phyloP scores from a whole-genome alignment of 2,113 vertebrate genomes.

The Hippocampus comes region DNA sequence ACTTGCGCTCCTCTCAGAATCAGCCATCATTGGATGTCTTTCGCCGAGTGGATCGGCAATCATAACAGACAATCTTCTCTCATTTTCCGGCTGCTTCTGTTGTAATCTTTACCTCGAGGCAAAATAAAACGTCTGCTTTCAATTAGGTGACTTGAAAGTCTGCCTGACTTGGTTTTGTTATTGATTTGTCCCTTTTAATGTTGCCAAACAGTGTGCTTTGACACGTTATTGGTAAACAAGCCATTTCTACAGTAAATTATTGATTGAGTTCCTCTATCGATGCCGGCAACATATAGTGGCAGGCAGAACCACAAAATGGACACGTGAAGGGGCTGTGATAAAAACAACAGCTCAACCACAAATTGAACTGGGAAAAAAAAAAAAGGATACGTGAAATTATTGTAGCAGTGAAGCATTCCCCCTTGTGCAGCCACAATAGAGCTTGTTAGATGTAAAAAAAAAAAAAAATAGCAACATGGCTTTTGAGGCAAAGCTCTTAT shows the following conservation, averaged over 20 bases:
- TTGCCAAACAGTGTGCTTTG: neutral
- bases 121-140: slow-evolving; percentile 53
- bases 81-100: slow-evolving; percentile 57
- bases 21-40: slow-evolving; percentile 63
- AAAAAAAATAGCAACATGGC: slow-evolving; percentile 56
- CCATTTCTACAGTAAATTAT: neutral
- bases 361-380: no score
- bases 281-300: neutral
- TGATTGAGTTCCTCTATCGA: slow-evolving; percentile 2
- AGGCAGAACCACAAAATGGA: no score
- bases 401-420: neutral
- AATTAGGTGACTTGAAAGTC: slow-evolving; percentile 34
- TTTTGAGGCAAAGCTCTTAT: slow-evolving; percentile 46
- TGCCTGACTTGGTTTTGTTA: slow-evolving; percentile 52
- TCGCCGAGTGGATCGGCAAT: slow-evolving; percentile 56
- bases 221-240: neutral
- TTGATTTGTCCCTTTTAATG: slow-evolving; percentile 23
- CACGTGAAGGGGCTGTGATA: neutral
- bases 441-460: slow-evolving; percentile 33
- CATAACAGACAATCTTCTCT: slow-evolving; percentile 60
- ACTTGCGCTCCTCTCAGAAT: slow-evolving; percentile 61
- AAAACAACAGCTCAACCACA: neutral
- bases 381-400: slow-evolving; percentile 10
- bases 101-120: slow-evolving; percentile 67
- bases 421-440: slow-evolving; percentile 11